Conservation (phyloP, 2,888 invertebrate genomes). For the Rapana venosa region DNA sequence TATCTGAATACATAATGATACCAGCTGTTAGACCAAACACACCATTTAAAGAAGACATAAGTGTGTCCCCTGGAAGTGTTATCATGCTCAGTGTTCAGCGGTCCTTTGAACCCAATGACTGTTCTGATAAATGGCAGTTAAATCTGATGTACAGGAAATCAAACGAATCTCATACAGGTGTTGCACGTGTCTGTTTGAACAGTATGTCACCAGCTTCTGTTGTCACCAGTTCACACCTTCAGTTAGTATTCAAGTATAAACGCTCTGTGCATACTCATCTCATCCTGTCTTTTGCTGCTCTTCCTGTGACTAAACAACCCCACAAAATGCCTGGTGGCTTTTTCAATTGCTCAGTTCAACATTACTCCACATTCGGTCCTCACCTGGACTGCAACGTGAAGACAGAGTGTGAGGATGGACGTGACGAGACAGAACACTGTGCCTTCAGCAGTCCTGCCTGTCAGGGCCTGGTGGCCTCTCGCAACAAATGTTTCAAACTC, state of each 20-base stretch:
- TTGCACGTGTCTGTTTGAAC: no score
- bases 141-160: not conserved
- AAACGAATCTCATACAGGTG: not conserved
- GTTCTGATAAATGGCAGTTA: not conserved
- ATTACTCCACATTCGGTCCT: not conserved
- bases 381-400: constrained; percentile 33
- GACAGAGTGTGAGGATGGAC: constrained; percentile 25
- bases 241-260: not conserved
- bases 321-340: not conserved
- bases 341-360: constrained; percentile 17
- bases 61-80: not conserved
- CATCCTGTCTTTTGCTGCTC: not conserved
- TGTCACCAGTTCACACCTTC: not conserved
- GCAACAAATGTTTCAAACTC: not conserved
- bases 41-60: not conserved
- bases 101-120: not conserved
- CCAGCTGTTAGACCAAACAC: not conserved
- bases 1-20: not conserved
- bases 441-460: constrained; percentile 8
- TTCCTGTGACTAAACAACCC: not conserved
- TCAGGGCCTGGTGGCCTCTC: not conserved
- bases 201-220: not conserved
- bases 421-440: constrained; percentile 31
- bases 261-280: not conserved
- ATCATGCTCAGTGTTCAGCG: not conserved